A percentile compares a stretch with the other conserved stretches of the same genome.
Conservation (phyloP, 2,797 vertebrate genomes). For the Myotis planiceps region DNA sequence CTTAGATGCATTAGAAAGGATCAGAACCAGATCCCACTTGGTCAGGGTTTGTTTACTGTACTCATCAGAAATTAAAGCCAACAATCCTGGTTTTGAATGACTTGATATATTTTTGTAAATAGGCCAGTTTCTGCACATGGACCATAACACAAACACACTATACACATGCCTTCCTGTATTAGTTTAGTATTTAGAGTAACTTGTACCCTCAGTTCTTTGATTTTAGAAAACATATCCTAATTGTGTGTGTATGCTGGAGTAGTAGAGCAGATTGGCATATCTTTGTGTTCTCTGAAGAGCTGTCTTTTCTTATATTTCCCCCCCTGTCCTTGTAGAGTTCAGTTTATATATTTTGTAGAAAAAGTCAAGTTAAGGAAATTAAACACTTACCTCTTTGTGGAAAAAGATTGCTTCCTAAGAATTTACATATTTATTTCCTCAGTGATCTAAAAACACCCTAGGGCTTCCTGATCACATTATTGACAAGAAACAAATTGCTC, state of each 20-base stretch:
- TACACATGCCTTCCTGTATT: neutral
- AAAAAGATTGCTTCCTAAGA: conserved; percentile 3
- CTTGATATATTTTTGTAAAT: conserved; percentile 50
- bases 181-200: conserved; percentile 50
- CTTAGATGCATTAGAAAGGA: conserved; percentile 28
- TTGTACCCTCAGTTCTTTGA: conserved; percentile 34
- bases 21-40: neutral
- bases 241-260: neutral
- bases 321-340: neutral
- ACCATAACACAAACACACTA: conserved; percentile 27
- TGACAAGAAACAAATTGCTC: neutral
- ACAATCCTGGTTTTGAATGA: conserved; percentile 25
- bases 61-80: conserved; percentile 46
- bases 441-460: neutral
- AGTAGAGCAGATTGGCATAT: neutral
- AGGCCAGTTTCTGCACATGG: conserved; percentile 15
- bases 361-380: conserved; percentile 23
- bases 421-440: conserved; percentile 10
- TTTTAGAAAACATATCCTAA: neutral
- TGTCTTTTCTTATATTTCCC: neutral
- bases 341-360: conserved; percentile 47
- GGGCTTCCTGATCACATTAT: neutral
- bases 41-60: conserved; percentile 32
- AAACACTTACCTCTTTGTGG: neutral
- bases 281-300: conserved; percentile 7